Conservation (phyloP, 2,888 invertebrate species). For the Eristalis arbustorum region DNA sequence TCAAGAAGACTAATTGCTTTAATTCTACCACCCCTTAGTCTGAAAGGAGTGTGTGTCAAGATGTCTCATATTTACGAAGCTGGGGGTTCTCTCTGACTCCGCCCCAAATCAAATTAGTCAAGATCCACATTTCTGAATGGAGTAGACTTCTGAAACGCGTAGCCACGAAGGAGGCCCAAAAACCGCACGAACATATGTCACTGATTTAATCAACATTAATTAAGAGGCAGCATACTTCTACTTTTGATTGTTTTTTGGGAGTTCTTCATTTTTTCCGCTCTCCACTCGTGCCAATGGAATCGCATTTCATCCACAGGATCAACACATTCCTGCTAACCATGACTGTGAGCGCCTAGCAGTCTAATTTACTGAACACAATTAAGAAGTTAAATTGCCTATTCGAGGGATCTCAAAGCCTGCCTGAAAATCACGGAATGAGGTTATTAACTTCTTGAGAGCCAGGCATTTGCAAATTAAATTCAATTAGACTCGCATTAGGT, state of each 20-base stretch:
- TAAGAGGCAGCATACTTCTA: not conserved
- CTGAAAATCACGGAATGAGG: not conserved
- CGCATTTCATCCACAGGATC: not conserved
- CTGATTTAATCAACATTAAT: not conserved
- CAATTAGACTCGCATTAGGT: constrained; percentile 19
- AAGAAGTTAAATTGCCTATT: constrained; percentile 26
- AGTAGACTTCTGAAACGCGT: no score
- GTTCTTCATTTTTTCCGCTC: not conserved
- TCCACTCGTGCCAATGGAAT: not conserved
- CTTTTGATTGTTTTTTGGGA: not conserved
- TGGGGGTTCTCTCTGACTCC: no score
- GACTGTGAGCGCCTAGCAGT: not conserved
- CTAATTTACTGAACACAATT: constrained; percentile 29
- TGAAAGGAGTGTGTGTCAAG: no score
- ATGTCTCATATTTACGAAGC: no score
- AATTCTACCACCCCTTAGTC: no score
- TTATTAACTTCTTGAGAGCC: constrained; percentile 38
- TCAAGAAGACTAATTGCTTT: no score
- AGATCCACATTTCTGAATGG: no score
- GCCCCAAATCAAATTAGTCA: no score
- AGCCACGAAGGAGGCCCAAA: not conserved
- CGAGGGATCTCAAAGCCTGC: not conserved
- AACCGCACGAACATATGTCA: not conserved
- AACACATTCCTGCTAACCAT: not conserved
- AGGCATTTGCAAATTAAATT: constrained; percentile 28